Evolutionary conservation across 2,113 vertebrate species (phyloP).

Genomic region (Crotalus helleri): DNA sequence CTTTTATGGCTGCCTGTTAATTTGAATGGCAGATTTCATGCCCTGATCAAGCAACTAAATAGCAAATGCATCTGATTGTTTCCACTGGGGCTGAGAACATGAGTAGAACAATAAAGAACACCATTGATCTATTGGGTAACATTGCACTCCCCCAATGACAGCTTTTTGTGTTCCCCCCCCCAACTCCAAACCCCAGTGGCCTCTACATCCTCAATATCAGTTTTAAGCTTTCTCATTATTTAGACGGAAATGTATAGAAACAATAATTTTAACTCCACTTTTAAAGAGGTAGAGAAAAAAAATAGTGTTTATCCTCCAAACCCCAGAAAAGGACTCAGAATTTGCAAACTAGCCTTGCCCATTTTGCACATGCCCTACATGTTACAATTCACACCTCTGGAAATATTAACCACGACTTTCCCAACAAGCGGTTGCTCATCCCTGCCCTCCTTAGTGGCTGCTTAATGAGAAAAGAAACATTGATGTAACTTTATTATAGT

Average conservation of each 20-base stretch:
- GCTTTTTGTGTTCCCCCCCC: background rate
- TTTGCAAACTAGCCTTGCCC: background rate
- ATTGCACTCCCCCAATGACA: background rate
- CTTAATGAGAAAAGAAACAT: background rate
- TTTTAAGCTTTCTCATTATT: background rate
- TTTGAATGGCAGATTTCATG: background rate
- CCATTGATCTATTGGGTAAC: background rate
- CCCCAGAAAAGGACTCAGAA: background rate
- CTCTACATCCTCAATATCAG: background rate
- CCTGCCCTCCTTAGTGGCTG: background rate
- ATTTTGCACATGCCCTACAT: background rate
- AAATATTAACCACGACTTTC: background rate
- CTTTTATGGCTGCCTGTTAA: background rate
- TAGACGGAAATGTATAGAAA: background rate
- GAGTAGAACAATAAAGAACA: background rate
- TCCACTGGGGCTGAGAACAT: background rate
- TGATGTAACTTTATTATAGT: background rate
- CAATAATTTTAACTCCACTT: background rate
- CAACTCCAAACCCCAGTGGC: background rate
- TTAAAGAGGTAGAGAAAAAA: background rate
- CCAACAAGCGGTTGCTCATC: background rate
- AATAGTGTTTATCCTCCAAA: background rate
- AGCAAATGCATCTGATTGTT: background rate
- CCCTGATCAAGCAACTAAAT: rapidly evolving
- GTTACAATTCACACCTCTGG: background rate